Conservation (phyloP, 2,113 vertebrate genomes). For the Gopherus evgoodei region DNA sequence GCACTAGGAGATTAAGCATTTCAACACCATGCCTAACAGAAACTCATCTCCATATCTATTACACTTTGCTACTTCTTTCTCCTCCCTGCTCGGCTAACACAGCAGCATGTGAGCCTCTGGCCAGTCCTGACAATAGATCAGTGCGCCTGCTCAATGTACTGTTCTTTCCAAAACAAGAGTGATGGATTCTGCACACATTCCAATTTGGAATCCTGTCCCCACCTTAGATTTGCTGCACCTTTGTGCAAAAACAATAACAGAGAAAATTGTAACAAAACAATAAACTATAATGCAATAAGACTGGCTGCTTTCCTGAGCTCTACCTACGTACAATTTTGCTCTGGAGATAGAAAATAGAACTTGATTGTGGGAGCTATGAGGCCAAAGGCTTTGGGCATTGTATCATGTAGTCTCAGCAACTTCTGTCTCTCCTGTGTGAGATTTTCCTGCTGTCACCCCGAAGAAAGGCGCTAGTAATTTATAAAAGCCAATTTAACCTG, state of each 20-base stretch:
- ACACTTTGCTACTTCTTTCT: neutral
- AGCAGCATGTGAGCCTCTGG: neutral
- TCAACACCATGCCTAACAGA: neutral
- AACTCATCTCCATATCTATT: neutral
- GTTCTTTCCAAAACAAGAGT: neutral
- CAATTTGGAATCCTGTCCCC: neutral
- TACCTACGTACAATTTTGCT: neutral
- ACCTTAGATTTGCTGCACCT: neutral
- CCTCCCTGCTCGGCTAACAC: accelerated
- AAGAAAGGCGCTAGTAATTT: slow-evolving; percentile 20
- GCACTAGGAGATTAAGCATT: neutral
- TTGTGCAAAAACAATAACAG: slow-evolving; percentile 5
- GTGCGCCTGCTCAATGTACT: neutral
- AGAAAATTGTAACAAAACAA: neutral
- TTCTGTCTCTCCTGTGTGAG: neutral
- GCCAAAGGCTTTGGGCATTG: slow-evolving; percentile 24
- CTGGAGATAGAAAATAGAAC: slow-evolving; percentile 37
- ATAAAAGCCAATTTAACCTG: neutral
- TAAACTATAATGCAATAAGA: neutral
- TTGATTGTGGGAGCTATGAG: slow-evolving; percentile 35
- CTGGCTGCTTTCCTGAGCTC: slow-evolving; percentile 35
- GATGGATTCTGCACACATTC: neutral
- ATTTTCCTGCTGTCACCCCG: neutral
- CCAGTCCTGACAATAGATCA: neutral
- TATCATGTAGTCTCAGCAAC: slow-evolving; percentile 27